These are phyloP conservation scores for Megastigmus dorsalis DNA, from an alignment of 2,888 invertebrate genomes.

Conservation along the genomic window DNA sequence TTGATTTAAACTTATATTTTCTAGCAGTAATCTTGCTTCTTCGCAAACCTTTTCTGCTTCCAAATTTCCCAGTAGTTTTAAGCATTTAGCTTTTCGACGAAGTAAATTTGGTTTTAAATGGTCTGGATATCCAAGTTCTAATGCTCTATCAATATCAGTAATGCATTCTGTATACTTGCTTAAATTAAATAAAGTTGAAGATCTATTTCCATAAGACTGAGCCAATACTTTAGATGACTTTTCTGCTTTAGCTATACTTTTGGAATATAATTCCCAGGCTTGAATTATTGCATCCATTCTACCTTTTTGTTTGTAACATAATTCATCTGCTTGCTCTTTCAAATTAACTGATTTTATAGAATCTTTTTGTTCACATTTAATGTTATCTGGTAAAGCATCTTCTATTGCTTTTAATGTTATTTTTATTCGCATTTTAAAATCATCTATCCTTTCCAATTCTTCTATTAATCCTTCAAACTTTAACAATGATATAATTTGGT, in stretches of 20 bases:
- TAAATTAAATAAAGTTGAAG: conserved; percentile 82
- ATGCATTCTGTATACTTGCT: conserved; percentile 81
- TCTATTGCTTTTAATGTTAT: conserved; percentile 67
- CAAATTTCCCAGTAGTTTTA: conserved; percentile 61
- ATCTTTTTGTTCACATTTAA: conserved; percentile 75
- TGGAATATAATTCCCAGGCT: conserved; percentile 78
- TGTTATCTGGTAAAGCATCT: conserved; percentile 73
- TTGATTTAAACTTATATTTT: conserved; percentile 54
- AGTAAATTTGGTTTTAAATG: conserved; percentile 79
- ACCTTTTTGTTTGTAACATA: conserved; percentile 72
- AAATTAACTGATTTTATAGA: conserved; percentile 76
- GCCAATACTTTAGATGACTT: conserved; percentile 77
- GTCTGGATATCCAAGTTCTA: conserved; percentile 79
- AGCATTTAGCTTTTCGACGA: conserved; percentile 78
- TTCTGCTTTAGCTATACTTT: conserved; percentile 80
- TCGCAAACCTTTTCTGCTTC: conserved; percentile 55
- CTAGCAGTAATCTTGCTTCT: conserved; percentile 59
- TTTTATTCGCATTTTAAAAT: conserved; percentile 16
- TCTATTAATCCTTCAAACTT: conserved; percentile 32
- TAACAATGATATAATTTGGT: conserved; percentile 27
- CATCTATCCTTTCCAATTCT: conserved; percentile 17
- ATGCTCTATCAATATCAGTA: conserved; percentile 81
- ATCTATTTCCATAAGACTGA: conserved; percentile 84
- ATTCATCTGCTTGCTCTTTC: conserved; percentile 79
- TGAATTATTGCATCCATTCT: conserved; percentile 48